phyloP scores from a whole-genome alignment of 2,113 vertebrate species.

The Macroglossus sobrinus region DNA sequence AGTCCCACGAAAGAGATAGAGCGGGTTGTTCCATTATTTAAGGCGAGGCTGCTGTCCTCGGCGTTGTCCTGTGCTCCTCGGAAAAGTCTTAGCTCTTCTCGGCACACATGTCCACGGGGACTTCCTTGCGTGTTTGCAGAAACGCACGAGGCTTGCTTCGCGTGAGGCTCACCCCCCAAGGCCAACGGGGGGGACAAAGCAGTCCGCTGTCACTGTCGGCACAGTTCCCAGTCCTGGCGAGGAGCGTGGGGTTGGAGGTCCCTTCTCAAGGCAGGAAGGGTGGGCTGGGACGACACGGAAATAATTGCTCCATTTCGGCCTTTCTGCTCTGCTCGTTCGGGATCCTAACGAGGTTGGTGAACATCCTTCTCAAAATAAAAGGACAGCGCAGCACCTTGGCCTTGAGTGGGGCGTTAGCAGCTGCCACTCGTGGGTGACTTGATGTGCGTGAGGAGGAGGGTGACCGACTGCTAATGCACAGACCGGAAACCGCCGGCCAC shows the following conservation, averaged over 20 bases:
- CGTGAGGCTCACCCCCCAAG: neutral
- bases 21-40: too few species aligned
- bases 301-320: too few species aligned
- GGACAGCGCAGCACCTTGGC: neutral
- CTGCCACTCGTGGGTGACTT: neutral
- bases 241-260: too few species aligned
- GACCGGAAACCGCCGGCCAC: neutral
- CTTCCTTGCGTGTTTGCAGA: neutral
- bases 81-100: neutral
- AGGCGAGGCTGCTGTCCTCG: neutral
- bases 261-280: neutral
- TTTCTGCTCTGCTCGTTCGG: fast-evolving
- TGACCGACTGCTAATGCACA: fast-evolving
- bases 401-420: neutral
- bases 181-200: neutral
- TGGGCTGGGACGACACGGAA: neutral
- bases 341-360: neutral
- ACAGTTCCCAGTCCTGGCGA: neutral
- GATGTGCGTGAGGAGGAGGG: fast-evolving
- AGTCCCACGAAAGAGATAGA: neutral
- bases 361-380: neutral
- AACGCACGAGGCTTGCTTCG: neutral
- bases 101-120: neutral
- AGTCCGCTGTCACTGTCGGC: neutral
- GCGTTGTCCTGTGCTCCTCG: neutral